Evolutionary conservation across 2,888 invertebrate species (phyloP).

Genomic region (Hedya salicella): DNA sequence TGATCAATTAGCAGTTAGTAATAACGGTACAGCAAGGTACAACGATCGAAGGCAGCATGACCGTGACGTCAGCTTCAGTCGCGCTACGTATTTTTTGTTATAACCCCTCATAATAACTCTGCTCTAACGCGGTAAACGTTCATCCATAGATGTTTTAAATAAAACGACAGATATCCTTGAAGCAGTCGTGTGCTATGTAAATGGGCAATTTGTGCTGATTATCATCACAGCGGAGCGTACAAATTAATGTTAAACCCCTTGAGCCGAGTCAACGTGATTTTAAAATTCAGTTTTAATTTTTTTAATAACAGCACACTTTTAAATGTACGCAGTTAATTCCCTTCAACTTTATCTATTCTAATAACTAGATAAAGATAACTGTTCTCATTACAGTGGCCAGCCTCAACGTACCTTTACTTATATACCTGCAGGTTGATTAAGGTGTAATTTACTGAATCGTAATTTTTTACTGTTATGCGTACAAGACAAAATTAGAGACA

Average conservation of each 20-base stretch:
- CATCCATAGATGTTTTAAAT: constrained; percentile 46
- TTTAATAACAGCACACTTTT: neutral
- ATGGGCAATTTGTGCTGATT: constrained; percentile 68
- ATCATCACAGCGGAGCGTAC: constrained; percentile 53
- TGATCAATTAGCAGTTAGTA: constrained; percentile 9
- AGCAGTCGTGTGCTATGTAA: constrained; percentile 69
- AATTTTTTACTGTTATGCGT: constrained; percentile 21
- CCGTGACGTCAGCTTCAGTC: constrained; percentile 16
- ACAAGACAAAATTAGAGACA: constrained; percentile 49
- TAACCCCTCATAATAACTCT: constrained; percentile 12
- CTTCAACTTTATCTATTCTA: neutral
- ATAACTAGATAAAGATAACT: neutral
- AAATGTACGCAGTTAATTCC: neutral
- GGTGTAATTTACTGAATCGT: constrained; percentile 3
- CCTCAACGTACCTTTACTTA: neutral
- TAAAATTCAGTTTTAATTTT: neutral
- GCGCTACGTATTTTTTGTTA: constrained; percentile 11
- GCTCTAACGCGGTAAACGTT: constrained; percentile 16
- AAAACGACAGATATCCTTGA: constrained; percentile 64
- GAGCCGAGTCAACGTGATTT: neutral
- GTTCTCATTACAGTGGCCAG: neutral
- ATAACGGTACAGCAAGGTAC: constrained; percentile 23
- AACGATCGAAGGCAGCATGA: constrained; percentile 4
- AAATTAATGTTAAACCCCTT: constrained; percentile 60
- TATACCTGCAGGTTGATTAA: neutral